Evolutionary conservation across 2,113 vertebrate species (phyloP).

Genomic region (Leucoraja erinaceus): DNA sequence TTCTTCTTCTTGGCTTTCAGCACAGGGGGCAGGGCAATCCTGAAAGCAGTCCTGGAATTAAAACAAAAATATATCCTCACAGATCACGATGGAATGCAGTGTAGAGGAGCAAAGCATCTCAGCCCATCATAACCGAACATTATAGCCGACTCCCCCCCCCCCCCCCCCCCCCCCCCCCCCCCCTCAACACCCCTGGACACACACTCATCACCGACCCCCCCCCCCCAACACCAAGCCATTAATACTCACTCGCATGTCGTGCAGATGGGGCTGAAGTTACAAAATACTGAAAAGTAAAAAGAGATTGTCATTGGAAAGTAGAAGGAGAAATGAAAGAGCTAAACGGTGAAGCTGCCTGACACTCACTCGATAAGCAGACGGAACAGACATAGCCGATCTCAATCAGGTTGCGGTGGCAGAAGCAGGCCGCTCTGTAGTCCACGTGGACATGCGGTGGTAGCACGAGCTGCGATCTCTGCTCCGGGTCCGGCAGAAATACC

Average conservation of each 20-base stretch:
- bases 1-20: conserved; percentile 96
- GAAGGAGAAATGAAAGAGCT: neutral
- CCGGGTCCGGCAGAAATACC: conserved; percentile 89
- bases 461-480: conserved; percentile 80
- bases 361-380: conserved; percentile 90
- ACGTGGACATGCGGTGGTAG: conserved; percentile 83
- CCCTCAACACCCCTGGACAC: too few species aligned
- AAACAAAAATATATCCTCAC: conserved; percentile 29
- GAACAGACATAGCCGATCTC: conserved; percentile 96
- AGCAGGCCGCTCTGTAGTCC: conserved; percentile 93
- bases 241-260: conserved; percentile 95
- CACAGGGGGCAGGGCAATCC: conserved; percentile 87
- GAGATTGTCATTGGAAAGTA: conserved; percentile 18
- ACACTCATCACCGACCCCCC: too few species aligned
- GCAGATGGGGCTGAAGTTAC: conserved; percentile 97
- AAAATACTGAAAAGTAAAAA: conserved; percentile 74
- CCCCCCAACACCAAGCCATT: neutral
- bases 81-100: neutral
- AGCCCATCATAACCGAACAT: too few species aligned
- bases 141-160: too few species aligned
- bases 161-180: too few species aligned
- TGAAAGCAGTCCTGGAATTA: conserved; percentile 82
- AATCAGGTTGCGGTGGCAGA: conserved; percentile 95
- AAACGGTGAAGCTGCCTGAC: neutral
- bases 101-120: neutral